Evolutionary conservation across 2,888 invertebrate species (phyloP), one percentile per base, ranked within the genome.

Genomic region (Caenorhabditis zanzibari): DNA sequence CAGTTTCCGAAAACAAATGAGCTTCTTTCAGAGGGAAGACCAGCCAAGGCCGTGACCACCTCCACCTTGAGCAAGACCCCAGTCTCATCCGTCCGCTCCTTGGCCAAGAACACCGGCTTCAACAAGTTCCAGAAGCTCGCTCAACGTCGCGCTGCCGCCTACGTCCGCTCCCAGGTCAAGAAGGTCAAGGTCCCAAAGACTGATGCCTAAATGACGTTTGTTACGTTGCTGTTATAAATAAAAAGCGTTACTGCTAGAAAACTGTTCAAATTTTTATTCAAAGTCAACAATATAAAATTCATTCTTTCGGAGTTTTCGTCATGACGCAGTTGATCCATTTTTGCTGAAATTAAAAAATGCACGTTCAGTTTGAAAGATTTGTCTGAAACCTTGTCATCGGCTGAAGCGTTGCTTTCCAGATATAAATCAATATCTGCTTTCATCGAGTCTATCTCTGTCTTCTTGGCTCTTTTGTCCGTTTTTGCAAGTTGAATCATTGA

Each of bases 91-190:
- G 84, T 86, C 76, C 77, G 84, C 63, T 58, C 66, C 32, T 58
- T 89, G 74, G 87, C 86, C 82, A 88, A 85, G 84, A 74, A 75
- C 72, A 61, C 73, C 26, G 84, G 84, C 68, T 82, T 86, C 79
- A 66, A 49, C 61, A 84, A 72, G 75, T 81, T 84, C 81, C 44
- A 81, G 63, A 84, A 84, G 86, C 82, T 88, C 74, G 88, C 89
- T 58, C 86, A 86, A 74, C 85, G 86, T 71, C 85, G 86, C 63
- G 87, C 88, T 58, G 84, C 88, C 63, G 88, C 87, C 75, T 61
- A 86, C 64, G 83, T 88, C 63, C 87, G 88, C 75, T 84, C 89
- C 68, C 86, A 87, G 77, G 82, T 76, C 54, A 84, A 75, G 79
- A 76, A 83, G 82, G 22, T 84, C 49, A 88, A 87, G 88, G 49